Evolutionary conservation across 2,888 invertebrate species (phyloP), one percentile per base, ranked within the genome.

Genomic region (Ceramica pisi): DNA sequence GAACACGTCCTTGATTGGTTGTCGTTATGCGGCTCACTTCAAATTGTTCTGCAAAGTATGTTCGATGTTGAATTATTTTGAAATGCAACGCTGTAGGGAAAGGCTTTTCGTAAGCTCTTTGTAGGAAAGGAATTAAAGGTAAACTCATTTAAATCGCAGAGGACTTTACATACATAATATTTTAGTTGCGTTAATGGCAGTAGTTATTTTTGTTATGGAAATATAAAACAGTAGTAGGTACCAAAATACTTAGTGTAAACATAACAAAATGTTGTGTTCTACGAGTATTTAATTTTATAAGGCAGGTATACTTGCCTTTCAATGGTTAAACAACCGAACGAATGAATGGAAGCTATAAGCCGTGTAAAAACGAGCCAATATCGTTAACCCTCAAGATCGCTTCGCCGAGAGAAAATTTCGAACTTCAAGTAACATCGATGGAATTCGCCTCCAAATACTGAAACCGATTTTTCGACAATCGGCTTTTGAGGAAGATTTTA

Each of bases 1-100:
- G 72, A 71, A 64, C 75, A 68, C 72, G 82, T 82, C 50, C 66
- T 80, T 75, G 74, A 82, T 82, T 78, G 75, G 72, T 69, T 82
- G 71, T 72, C 82, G 74, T 80, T 66, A 57, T 64, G 72, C 55
- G 62, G 64, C 44, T 65, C 55, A 71, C 62, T 71, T 71, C 71
- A 72, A 80, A 80, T 76, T 67, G 80, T 72, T 79, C 10, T 35
- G 61, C 57, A 48, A 75, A 79, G 59, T 71, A 57, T 67, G 55
- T 60, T 59, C 44, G 10, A 19, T 26, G 60, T 56, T 35, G 65
- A 71, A 67, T 26, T 56, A 61, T 71, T 79, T 72, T 35, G 72
- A 41, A 71, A 63, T 65, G 71, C 60, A 41, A 64, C 50, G 56
- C 12, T 53, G 69, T 12, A 48, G 65, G 21, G 31, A 59, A 70